Conservation (phyloP, 2,797 vertebrate genomes). For the Silurus aristotelis region DNA sequence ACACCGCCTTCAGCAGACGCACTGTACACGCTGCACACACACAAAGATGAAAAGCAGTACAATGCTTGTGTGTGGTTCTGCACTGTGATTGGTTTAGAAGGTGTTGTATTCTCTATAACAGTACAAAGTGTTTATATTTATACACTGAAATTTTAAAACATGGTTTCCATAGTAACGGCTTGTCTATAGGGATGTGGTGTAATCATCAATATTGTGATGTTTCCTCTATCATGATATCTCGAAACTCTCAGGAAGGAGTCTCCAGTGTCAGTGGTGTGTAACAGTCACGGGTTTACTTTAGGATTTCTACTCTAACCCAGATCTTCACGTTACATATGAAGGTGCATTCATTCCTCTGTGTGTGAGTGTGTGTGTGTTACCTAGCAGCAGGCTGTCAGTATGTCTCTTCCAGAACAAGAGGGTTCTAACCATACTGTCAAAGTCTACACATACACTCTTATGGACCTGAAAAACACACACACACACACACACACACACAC, state of each 20-base stretch:
- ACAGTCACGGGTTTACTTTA: not conserved
- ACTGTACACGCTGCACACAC: slow-evolving; percentile 78
- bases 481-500: slow-evolving; percentile 20
- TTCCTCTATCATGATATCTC: not conserved
- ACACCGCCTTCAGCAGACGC: slow-evolving; percentile 79
- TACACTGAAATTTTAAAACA: no score
- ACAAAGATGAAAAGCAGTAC: not conserved
- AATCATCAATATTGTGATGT: not conserved
- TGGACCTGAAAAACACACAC: slow-evolving; percentile 76
- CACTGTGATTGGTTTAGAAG: not conserved
- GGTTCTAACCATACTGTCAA: slow-evolving; percentile 77
- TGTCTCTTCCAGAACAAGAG: slow-evolving; percentile 79
- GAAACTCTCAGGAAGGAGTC: not conserved
- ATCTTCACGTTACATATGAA: not conserved
- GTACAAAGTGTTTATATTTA: no score
- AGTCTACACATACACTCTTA: slow-evolving; percentile 79
- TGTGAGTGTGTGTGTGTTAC: slow-evolving; percentile 66
- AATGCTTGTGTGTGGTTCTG: not conserved
- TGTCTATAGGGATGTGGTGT: not conserved
- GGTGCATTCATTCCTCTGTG: slow-evolving; percentile 7
- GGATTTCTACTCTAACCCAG: not conserved
- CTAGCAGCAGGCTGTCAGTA: slow-evolving; percentile 79
- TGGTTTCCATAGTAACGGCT: not conserved
- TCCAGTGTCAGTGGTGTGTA: not conserved
- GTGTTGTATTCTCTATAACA: no score